Evolutionary conservation across 2,797 vertebrate species (phyloP).

Genomic region (Cossypha polioptera): DNA sequence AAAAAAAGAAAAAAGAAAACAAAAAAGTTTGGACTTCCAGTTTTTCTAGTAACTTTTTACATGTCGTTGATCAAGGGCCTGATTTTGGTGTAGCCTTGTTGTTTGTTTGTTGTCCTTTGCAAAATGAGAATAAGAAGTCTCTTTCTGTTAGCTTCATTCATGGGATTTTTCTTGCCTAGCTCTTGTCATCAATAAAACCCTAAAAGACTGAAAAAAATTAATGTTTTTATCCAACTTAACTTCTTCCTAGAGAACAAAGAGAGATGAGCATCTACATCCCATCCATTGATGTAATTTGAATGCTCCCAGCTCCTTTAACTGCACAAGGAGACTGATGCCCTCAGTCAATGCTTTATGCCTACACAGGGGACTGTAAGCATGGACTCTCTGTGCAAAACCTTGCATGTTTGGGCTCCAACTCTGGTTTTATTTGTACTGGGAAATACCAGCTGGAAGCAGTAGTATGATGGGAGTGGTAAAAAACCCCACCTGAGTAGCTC

Average conservation of each 20-base stretch:
- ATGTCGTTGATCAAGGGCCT: background rate
- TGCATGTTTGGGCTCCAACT: background rate
- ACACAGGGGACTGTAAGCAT: background rate
- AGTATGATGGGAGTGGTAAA: background rate
- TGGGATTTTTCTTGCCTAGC: background rate
- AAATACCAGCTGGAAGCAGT: background rate
- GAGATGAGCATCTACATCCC: background rate
- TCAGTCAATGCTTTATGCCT: background rate
- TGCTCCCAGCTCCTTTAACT: background rate
- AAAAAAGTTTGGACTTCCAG: background rate
- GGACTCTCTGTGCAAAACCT: background rate
- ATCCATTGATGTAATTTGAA: background rate
- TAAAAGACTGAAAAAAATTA: background rate
- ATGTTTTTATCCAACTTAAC: background rate
- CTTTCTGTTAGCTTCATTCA: background rate
- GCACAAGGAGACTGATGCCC: background rate
- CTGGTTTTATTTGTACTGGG: background rate
- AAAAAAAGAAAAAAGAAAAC: background rate
- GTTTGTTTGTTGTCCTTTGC: background rate
- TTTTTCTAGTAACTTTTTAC: background rate
- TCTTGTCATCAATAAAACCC: background rate
- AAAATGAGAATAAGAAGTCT: background rate
- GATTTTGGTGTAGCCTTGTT: background rate
- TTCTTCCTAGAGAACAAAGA: background rate
- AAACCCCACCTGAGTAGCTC: background rate